phyloP scores from a whole-genome alignment of 2,797 vertebrate species.

The Pagetopsis macropterus region DNA sequence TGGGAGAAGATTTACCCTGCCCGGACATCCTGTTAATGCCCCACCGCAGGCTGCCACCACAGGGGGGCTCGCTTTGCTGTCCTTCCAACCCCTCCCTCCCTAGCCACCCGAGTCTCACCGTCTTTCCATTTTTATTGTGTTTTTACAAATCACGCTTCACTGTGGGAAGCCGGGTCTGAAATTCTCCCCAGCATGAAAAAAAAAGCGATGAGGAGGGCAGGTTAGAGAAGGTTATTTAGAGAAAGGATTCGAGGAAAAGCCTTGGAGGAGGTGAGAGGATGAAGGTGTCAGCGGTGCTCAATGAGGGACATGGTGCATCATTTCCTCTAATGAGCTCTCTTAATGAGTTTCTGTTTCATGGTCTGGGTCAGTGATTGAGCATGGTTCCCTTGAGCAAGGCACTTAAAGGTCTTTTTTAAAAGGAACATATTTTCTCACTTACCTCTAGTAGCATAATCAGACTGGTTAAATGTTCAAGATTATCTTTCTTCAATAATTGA shows the following conservation, averaged over 20 bases:
- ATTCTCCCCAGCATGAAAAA: slow-evolving; percentile 58
- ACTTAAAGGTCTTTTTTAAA: not conserved
- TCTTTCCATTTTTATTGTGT: slow-evolving; percentile 77
- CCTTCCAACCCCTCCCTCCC: slow-evolving; percentile 40
- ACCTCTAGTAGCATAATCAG: not conserved
- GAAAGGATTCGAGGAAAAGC: slow-evolving; percentile 38
- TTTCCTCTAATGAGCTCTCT: slow-evolving; percentile 20
- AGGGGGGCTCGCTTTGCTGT: slow-evolving; percentile 61
- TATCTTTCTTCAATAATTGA: not conserved
- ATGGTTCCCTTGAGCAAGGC: slow-evolving; percentile 6
- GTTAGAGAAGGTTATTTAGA: slow-evolving; percentile 67
- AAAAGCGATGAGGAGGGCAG: slow-evolving; percentile 10
- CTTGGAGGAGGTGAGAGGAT: slow-evolving; percentile 37
- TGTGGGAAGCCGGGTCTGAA: slow-evolving; percentile 57
- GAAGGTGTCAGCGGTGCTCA: not conserved
- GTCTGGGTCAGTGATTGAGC: not conserved
- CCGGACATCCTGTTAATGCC: slow-evolving; percentile 73
- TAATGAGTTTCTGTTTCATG: slow-evolving; percentile 13
- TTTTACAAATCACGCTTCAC: slow-evolving; percentile 72
- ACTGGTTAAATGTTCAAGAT: not conserved
- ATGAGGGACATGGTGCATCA: slow-evolving; percentile 3
- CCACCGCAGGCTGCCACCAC: slow-evolving; percentile 68
- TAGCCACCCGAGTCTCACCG: slow-evolving; percentile 38
- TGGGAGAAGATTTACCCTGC: slow-evolving; percentile 67
- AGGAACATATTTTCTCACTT: not conserved